Percentiles rank a stretch among this genome's conserved stretches.
Evolutionary conservation across 2,797 vertebrate species (phyloP).

Genomic region (Macroramphosus scolopax): DNA sequence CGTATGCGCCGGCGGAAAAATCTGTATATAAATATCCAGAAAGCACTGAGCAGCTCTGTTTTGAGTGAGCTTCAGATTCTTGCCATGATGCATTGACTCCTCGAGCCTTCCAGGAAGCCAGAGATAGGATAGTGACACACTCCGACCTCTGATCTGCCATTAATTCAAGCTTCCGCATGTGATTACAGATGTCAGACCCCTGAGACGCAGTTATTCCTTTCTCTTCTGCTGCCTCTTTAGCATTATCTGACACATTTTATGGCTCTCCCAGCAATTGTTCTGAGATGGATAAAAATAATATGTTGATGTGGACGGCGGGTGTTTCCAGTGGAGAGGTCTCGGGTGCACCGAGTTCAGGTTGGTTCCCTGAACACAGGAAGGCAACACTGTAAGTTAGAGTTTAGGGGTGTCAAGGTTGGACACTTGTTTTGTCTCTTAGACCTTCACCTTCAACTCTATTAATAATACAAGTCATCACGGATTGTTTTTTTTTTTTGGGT

Average conservation of each 20-base stretch:
- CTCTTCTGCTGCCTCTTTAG: conserved; percentile 40
- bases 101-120: conserved; percentile 54
- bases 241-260: conserved; percentile 66
- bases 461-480: conserved; percentile 43
- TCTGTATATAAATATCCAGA: conserved; percentile 7
- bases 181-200: conserved; percentile 61
- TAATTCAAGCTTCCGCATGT: conserved; percentile 63
- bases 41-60: fast-evolving
- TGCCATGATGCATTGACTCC: conserved; percentile 22
- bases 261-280: conserved; percentile 77
- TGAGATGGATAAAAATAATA: conserved; percentile 75
- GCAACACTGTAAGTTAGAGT: conserved; percentile 62
- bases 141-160: conserved; percentile 66
- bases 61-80: conserved; percentile 13
- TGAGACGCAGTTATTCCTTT: conserved; percentile 48
- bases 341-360: conserved; percentile 53
- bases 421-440: conserved; percentile 51
- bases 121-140: conserved; percentile 48
- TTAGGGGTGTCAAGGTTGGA: conserved; percentile 67
- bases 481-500: not conserved
- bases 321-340: conserved; percentile 71
- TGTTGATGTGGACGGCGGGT: conserved; percentile 62
- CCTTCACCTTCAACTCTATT: conserved; percentile 72
- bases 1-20: no score
- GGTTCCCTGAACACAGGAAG: conserved; percentile 78